Evolutionary conservation across 23 tunicate species (phyloP).

Genomic region (Pegea sp.): DNA sequence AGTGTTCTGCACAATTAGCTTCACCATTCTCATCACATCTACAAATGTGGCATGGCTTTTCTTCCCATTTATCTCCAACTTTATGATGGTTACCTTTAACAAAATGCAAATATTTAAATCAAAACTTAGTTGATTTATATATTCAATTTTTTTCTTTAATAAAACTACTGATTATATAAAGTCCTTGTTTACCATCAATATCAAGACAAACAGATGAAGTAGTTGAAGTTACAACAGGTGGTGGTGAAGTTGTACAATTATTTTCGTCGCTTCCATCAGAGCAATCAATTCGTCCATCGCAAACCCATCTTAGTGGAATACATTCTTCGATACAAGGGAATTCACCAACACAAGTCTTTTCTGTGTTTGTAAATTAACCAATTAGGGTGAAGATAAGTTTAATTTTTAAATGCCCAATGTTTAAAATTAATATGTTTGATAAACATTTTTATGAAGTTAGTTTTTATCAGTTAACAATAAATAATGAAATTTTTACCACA

Average conservation of each 20-base stretch:
- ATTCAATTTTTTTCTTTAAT: too few species aligned
- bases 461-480: too few species aligned
- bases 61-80: conserved; percentile 23
- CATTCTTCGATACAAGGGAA: conserved; percentile 42
- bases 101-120: too few species aligned
- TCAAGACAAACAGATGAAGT: conserved; percentile 7
- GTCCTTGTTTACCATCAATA: too few species aligned
- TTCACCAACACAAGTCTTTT: conserved; percentile 61
- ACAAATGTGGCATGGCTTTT: conserved; percentile 50
- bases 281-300: conserved; percentile 62
- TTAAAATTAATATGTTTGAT: background rate
- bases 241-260: conserved; percentile 28
- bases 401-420: background rate
- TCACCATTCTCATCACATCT: conserved; percentile 48
- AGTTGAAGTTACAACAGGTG: conserved; percentile 10
- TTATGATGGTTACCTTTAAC: too few species aligned
- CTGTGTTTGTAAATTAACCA: conserved; percentile 12
- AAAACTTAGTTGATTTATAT: too few species aligned
- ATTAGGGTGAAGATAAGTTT: too few species aligned
- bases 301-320: conserved; percentile 58
- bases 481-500: conserved; percentile 27
- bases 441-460: background rate
- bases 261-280: conserved; percentile 44
- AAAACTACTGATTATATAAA: too few species aligned
- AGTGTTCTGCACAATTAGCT: conserved; percentile 63